Evolutionary conservation across 2,888 invertebrate genomes (phyloP), one percentile per base, ranked within the genome.

Genomic region (Hoplodrina blanda): DNA sequence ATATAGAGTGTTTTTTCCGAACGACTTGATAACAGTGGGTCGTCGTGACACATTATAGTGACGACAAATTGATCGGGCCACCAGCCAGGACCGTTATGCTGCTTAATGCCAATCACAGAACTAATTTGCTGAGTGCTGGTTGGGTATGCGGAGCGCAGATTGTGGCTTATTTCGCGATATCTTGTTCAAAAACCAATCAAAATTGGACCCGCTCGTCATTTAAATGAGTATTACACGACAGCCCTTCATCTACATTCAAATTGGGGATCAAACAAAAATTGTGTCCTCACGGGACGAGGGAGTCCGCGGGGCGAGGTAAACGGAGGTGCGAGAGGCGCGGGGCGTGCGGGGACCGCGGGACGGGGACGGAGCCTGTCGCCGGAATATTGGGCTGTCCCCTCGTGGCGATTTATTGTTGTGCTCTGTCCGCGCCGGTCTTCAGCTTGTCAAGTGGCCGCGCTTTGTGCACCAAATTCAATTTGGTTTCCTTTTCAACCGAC

Each of bases 191-290:
- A 85, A 77, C 76, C 86, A 73, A 83, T 82, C 76, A 78, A 78
- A 78, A 73, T 80, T 80, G 78, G 82, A 79, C 82, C 78, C 81
- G 80, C 74, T 82, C 69, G 82, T 80, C 80, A 84, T 91, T 90
- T 87, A 85, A 88, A 92, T 90, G 87, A 88, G 86, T 88, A 89
- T 90, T 85, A 89, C 86, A 79, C 84, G 55, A 62, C 79, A 84
- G 77, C 77, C 82, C 83, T 86, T 84, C 81, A 90, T 91, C 88
- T 89, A 85, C 88, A 91, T 91, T 89, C 85, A 90, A 91, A 92
- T 91, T 90, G 86, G 78, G 89, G 90, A 90, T 91, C 90, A 90
- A 91, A 90, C 88, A 88, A 90, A 91, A 89, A 90, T 88, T 83
- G 82, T 73, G 82, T 74, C 76, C 78, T 82, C 80, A 79, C 63